Evolutionary conservation across 2,888 invertebrate genomes (phyloP).

Genomic region (Macrophya alboannulata): DNA sequence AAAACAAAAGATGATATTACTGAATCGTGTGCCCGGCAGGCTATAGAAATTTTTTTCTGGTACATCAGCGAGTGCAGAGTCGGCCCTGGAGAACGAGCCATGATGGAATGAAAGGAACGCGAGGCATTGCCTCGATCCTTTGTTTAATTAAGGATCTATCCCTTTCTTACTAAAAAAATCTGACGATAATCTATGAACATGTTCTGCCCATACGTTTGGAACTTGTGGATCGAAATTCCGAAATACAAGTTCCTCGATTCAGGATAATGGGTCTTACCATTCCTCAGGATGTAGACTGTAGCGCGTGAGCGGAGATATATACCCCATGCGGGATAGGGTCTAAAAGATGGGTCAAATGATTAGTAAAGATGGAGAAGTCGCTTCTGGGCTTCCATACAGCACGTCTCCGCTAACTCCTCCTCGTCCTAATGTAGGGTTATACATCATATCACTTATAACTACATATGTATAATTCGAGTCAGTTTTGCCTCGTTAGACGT

Average conservation of each 20-base stretch:
- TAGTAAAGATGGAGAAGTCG: slow-evolving; percentile 54
- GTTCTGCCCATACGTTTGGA: neutral
- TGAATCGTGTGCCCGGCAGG: neutral
- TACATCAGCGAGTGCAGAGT: neutral
- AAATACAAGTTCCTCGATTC: neutral
- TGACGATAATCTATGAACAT: neutral
- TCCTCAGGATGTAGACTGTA: neutral
- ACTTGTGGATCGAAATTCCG: neutral
- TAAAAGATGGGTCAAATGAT: slow-evolving; percentile 54
- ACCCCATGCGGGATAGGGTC: slow-evolving; percentile 26
- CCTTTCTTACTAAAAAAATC: neutral
- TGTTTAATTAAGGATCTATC: slow-evolving; percentile 20
- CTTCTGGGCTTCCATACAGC: slow-evolving; percentile 54
- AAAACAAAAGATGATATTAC: neutral
- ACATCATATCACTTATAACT: slow-evolving; percentile 47
- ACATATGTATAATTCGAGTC: slow-evolving; percentile 43
- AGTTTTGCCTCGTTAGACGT: slow-evolving; percentile 33
- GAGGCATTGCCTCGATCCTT: slow-evolving; percentile 20
- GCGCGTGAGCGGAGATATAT: neutral
- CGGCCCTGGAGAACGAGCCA: slow-evolving; percentile 18
- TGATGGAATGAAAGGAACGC: slow-evolving; percentile 21
- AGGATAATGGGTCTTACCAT: slow-evolving; percentile 13
- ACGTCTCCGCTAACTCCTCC: slow-evolving; percentile 42
- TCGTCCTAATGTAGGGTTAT: slow-evolving; percentile 44
- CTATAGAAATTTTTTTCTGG: neutral